Conservation (phyloP, 2,888 invertebrate genomes). For the Tenthredo scrophulariae region DNA sequence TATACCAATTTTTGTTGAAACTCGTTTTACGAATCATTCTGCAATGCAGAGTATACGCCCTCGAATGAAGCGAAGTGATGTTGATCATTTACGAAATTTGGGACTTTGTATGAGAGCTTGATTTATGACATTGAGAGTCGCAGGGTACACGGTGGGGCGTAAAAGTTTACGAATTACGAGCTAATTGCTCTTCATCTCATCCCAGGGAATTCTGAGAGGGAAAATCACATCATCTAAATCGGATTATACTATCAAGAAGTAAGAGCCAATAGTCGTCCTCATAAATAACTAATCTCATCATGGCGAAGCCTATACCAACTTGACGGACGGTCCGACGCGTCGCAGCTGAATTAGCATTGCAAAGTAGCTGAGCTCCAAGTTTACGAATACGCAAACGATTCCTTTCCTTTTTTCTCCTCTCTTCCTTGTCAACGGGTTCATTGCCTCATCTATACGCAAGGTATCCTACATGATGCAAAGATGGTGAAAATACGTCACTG, state of each 20-base stretch:
- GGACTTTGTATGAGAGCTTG: neutral
- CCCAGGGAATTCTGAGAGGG: neutral
- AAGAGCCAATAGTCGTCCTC: slow-evolving; percentile 36
- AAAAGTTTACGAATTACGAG: slow-evolving; percentile 21
- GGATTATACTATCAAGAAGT: slow-evolving; percentile 27
- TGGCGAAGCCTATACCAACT: neutral
- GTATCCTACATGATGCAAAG: neutral
- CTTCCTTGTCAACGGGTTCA: neutral
- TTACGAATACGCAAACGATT: slow-evolving; percentile 3
- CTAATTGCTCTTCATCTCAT: slow-evolving; percentile 15
- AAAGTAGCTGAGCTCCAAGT: slow-evolving; percentile 13
- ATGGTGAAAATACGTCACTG: neutral
- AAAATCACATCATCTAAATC: slow-evolving; percentile 39
- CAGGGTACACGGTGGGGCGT: neutral
- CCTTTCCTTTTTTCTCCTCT: neutral
- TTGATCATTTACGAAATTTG: neutral
- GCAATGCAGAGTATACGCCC: neutral
- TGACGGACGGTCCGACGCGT: slow-evolving; percentile 19
- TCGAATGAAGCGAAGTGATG: neutral
- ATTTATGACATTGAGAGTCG: neutral
- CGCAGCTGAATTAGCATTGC: slow-evolving; percentile 8
- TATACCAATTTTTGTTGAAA: neutral
- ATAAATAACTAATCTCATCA: slow-evolving; percentile 20
- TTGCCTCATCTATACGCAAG: neutral
- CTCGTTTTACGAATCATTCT: neutral